Evolutionary conservation across 30 jellyfish, hydroid and myxozoan species (phyloP).

Genomic region (Chrysaora quinquecirrha): DNA sequence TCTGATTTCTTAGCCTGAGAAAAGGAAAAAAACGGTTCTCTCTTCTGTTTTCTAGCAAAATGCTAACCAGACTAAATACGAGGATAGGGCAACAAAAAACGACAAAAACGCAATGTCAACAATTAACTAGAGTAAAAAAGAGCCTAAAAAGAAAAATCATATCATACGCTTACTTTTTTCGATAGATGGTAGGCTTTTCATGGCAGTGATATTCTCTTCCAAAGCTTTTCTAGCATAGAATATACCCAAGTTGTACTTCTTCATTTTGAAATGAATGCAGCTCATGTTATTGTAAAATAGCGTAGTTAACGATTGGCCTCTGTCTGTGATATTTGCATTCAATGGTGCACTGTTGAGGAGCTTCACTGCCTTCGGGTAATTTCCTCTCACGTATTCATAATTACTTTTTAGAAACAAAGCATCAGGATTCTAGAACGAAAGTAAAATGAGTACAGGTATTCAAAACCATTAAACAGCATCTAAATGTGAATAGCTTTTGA

Average conservation of each 20-base stretch:
- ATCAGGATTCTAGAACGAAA: conserved; percentile 75
- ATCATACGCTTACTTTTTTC: conserved; percentile 96
- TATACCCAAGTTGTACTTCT: conserved; percentile 82
- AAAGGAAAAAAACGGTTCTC: too few relatives aligned
- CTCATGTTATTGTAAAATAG: conserved; percentile 87
- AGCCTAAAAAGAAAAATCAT: too few relatives aligned
- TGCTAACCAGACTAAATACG: too few relatives aligned
- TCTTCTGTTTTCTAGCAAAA: too few relatives aligned
- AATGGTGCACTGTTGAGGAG: conserved; percentile 84
- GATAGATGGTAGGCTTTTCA: conserved; percentile 88
- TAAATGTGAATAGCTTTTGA: too few relatives aligned
- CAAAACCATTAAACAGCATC: too few relatives aligned
- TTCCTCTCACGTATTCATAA: conserved; percentile 80
- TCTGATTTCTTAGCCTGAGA: too few relatives aligned
- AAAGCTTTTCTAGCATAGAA: conserved; percentile 80
- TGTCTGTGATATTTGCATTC: conserved; percentile 31
- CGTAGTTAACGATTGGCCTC: conserved; percentile 79
- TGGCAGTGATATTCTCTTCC: conserved; percentile 82
- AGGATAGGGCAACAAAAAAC: too few relatives aligned
- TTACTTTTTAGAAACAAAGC: conserved; percentile 90
- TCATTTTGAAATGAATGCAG: conserved; percentile 76
- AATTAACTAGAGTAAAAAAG: too few relatives aligned
- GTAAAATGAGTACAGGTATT: too few relatives aligned
- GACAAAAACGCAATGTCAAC: too few relatives aligned
- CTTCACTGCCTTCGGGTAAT: conserved; percentile 87